These are phyloP conservation scores for Gordius sp. DNA, from an alignment of 2,888 invertebrate species.

Conservation along the genomic window DNA sequence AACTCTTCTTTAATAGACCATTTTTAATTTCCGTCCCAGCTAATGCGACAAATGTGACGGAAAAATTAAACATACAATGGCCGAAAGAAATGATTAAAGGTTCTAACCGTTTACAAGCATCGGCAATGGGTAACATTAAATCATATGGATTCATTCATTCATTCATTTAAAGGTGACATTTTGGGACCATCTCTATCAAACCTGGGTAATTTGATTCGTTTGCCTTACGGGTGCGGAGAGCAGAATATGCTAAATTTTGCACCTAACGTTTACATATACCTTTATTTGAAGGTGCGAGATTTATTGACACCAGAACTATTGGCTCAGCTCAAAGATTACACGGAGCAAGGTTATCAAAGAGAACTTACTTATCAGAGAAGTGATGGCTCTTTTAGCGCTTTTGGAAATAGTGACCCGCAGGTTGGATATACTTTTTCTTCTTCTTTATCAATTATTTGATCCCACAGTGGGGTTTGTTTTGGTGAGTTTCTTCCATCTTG, in stretches of 20 bases:
- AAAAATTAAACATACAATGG: not conserved
- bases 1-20: not conserved
- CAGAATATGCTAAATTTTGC: conserved; percentile 74
- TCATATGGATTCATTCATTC: too few relatives aligned
- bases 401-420: conserved; percentile 43
- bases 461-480: too few relatives aligned
- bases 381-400: conserved; percentile 70
- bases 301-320: conserved; percentile 41
- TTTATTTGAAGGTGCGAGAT: conserved; percentile 51
- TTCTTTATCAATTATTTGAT: too few relatives aligned
- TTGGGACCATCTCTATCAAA: conserved; percentile 52
- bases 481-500: too few relatives aligned
- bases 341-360: conserved; percentile 40
- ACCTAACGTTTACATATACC: conserved; percentile 55
- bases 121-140: not conserved
- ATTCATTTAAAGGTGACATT: conserved; percentile 42
- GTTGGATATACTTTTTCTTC: too few relatives aligned
- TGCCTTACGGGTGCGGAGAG: conserved; percentile 69
- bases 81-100: not conserved
- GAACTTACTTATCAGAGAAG: conserved; percentile 30
- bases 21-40: not conserved
- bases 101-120: not conserved
- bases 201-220: conserved; percentile 43
- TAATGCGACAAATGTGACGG: not conserved
- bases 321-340: conserved; percentile 37